Conservation (phyloP, 2,797 vertebrate genomes). For the Cephalopachus bancanus region DNA sequence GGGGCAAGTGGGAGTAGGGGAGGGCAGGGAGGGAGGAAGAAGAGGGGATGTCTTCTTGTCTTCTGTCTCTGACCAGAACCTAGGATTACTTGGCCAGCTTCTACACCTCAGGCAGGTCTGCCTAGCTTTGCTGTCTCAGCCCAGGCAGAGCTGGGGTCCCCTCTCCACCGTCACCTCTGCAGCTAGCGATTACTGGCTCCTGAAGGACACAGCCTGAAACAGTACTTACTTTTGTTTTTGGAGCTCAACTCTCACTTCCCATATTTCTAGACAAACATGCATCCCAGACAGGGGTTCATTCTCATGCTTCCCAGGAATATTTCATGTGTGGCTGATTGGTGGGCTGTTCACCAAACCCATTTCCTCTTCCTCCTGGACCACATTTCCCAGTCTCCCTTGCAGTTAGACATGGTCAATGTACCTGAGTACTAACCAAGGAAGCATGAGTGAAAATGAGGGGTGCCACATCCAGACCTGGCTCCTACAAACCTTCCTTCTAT, state of each 20-base stretch:
- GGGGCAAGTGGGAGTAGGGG: background rate
- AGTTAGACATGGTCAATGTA: background rate
- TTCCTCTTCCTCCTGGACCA: background rate
- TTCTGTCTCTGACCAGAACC: background rate
- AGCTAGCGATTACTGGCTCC: background rate
- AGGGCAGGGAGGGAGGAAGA: background rate
- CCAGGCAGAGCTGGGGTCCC: background rate
- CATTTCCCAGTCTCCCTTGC: constrained; percentile 22
- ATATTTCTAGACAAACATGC: background rate
- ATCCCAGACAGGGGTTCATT: background rate
- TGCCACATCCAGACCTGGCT: background rate
- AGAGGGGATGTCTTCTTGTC: background rate
- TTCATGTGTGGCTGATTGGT: background rate
- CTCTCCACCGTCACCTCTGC: background rate
- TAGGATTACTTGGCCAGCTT: background rate
- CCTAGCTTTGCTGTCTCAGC: background rate
- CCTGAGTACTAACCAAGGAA: background rate
- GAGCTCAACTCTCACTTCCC: background rate
- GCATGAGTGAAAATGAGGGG: background rate
- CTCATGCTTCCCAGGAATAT: background rate
- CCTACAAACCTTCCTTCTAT: constrained; percentile 6
- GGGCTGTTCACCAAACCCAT: background rate
- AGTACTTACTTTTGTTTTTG: background rate
- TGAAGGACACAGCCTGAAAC: background rate
- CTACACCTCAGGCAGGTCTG: background rate